A percentile compares a stretch with the other conserved stretches of the same genome.
These are phyloP conservation scores for Zaprionus davidi DNA, from an alignment of 1,140 invertebrate genomes.

Conservation along the genomic window DNA sequence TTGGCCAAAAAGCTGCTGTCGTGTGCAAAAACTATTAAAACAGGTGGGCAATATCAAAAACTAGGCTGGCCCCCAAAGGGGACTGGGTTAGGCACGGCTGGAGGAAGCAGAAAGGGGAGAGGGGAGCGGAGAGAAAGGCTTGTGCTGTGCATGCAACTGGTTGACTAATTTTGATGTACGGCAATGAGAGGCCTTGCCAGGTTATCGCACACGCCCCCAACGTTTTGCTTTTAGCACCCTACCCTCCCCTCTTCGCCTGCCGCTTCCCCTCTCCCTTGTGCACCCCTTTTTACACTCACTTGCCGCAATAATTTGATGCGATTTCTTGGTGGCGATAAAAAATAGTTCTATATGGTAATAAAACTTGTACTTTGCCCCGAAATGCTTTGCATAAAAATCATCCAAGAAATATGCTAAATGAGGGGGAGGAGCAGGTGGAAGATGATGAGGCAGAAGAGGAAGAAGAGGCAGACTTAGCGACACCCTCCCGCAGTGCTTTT, in stretches of 20 bases:
- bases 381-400: constrained; percentile 54
- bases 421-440: not conserved
- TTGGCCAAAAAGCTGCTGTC: constrained; percentile 66
- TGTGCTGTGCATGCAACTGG: constrained; percentile 60
- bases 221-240: constrained; percentile 2
- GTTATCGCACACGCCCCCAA: constrained; percentile 28
- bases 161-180: constrained; percentile 62
- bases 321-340: constrained; percentile 68
- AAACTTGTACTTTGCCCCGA: constrained; percentile 47
- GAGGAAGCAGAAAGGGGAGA: too few species aligned
- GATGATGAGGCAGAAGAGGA: too few species aligned
- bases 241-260: not conserved
- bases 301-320: constrained; percentile 22
- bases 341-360: constrained; percentile 80
- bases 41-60: constrained; percentile 67
- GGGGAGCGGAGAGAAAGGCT: not conserved
- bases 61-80: not conserved
- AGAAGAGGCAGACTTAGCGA: not conserved
- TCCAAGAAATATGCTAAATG: constrained; percentile 37
- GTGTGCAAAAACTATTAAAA: constrained; percentile 74
- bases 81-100: not conserved
- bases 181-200: constrained; percentile 1
- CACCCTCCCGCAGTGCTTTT: constrained; percentile 4
- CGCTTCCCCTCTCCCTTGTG: constrained; percentile 6
- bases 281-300: not conserved